Percentiles rank a stretch among this genome's conserved stretches.
Conservation (phyloP, 2,797 vertebrate genomes). For the Arctocebus calabarensis region DNA sequence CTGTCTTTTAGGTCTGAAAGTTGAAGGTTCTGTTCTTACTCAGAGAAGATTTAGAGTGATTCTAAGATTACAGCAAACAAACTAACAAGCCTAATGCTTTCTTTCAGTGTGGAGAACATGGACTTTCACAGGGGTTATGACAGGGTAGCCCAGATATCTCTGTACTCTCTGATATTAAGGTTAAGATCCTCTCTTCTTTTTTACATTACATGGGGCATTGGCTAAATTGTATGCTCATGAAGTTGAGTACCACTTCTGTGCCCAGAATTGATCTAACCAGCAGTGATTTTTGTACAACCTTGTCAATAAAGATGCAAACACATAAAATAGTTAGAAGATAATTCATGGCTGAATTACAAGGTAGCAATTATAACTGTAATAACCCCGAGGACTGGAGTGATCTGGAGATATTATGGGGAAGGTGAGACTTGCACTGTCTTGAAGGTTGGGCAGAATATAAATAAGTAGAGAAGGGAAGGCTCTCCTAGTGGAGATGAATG, state of each 20-base stretch:
- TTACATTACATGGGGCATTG: background rate
- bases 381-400: background rate
- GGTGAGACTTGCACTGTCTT: background rate
- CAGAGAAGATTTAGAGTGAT: background rate
- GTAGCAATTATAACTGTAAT: background rate
- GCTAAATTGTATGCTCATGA: background rate
- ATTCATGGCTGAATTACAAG: background rate
- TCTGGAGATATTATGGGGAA: background rate
- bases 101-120: background rate
- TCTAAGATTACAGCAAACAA: background rate
- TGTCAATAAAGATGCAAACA: background rate
- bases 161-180: background rate
- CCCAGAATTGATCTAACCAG: background rate
- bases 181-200: background rate
- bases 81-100: background rate
- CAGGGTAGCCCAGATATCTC: background rate
- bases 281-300: background rate
- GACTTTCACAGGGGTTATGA: background rate
- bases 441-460: conserved; percentile 1
- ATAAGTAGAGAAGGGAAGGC: background rate
- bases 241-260: background rate
- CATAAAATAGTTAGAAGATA: background rate
- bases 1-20: background rate
- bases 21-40: background rate
- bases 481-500: background rate